Conservation (phyloP, 2,888 invertebrate species). For the Asteroscopus sphinx region DNA sequence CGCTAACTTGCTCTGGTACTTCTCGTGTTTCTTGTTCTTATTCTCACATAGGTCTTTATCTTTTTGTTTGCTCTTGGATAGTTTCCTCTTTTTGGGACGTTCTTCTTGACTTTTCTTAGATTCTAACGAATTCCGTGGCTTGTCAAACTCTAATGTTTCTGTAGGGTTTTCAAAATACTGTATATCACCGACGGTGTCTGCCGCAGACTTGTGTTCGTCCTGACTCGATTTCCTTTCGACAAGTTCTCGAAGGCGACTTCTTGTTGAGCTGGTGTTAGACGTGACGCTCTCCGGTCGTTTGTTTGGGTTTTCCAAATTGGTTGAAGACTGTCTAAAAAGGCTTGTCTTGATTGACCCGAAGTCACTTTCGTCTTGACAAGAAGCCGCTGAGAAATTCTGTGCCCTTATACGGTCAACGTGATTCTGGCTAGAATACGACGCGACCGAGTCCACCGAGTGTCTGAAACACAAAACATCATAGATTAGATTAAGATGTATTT, state of each 20-base stretch:
- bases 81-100: constrained; percentile 84
- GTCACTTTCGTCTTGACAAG: constrained; percentile 88
- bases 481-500: constrained; percentile 80
- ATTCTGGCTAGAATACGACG: constrained; percentile 90
- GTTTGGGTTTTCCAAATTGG: constrained; percentile 82
- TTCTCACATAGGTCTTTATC: constrained; percentile 77
- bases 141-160: constrained; percentile 86
- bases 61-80: constrained; percentile 81
- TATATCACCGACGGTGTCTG: constrained; percentile 85
- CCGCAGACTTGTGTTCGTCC: constrained; percentile 86
- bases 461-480: constrained; percentile 81
- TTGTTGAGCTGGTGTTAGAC: constrained; percentile 86
- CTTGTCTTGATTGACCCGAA: constrained; percentile 88
- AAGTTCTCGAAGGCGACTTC: constrained; percentile 88
- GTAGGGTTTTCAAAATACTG: constrained; percentile 88
- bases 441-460: constrained; percentile 90
- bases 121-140: constrained; percentile 80
- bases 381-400: constrained; percentile 89
- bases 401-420: constrained; percentile 90
- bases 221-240: constrained; percentile 88
- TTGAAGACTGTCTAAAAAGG: constrained; percentile 86
- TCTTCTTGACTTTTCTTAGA: constrained; percentile 82
- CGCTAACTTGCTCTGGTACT: constrained; percentile 86
- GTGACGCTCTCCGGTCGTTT: constrained; percentile 87
- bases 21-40: constrained; percentile 84